Evolutionary conservation across 2,113 vertebrate genomes (phyloP), one percentile per base, ranked within the genome.

Genomic region (Phyllostomus discolor): DNA sequence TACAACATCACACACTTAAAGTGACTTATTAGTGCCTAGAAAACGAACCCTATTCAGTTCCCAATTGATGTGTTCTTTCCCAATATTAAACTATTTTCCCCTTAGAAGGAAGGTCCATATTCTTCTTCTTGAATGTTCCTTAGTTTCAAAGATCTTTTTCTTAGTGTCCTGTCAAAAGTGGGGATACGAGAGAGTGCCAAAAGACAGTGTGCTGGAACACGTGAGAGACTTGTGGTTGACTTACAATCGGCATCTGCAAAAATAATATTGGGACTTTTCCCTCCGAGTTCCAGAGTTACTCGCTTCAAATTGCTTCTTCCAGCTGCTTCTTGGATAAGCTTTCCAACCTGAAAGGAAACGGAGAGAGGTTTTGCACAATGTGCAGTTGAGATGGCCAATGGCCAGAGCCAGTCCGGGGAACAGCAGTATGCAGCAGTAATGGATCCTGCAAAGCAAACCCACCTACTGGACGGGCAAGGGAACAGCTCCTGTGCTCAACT

Each of bases 211-310:
- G 64, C 35, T 70, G 48, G 72, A 76, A 89, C 93, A 72, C 41
- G 31, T 1, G 17, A 19, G 94, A 96, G 46, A 81, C 64, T 73
- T 35, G 78, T 1, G 41, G 59, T 3, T 97, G 98, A 99, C 99
- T 99, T 99, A 99, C 99, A 98, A 97, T 99, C 99, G 54, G 99
- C 99, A 98, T 99, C 99, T 98, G 99, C 99, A 97, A 99, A 99
- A 98, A 99, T 99, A 98, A 99, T 99, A 98, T 99, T 99, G 97
- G 99, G 99, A 98, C 99, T 99, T 98, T 99, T 99, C 90, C 99
- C 99, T 98, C 99, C 99, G 93, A 99, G 99, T 98, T 99, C 99
- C 98, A 99, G 99, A 33, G 99, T 99, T 96, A 99, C 99, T 99
- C 99, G 99, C 98, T 99, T 99, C 99, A 99, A 98, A 98, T 99